A percentile compares a stretch with the other conserved stretches of the same genome.
phyloP scores from a whole-genome alignment of 2,888 invertebrate genomes.

The Drosophila nr. fundita region DNA sequence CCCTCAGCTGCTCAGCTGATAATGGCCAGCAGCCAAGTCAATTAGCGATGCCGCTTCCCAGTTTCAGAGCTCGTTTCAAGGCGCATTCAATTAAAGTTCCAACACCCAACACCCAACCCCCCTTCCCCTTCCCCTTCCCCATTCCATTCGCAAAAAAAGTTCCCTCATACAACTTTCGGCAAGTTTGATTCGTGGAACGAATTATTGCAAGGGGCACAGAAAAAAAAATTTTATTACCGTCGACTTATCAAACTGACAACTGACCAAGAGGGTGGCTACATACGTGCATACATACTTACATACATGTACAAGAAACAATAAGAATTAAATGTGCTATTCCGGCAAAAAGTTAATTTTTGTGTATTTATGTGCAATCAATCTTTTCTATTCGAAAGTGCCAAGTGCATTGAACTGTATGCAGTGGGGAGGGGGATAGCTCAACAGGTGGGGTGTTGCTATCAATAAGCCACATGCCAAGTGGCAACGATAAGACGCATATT shows the following conservation, averaged over 20 bases:
- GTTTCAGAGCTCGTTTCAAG: neutral
- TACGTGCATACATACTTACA: neutral
- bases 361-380: neutral
- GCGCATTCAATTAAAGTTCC: slow-evolving; percentile 61
- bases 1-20: slow-evolving; percentile 14
- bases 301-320: neutral
- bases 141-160: neutral
- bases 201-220: slow-evolving; percentile 19
- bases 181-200: slow-evolving; percentile 17
- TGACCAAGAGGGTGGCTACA: slow-evolving; percentile 12
- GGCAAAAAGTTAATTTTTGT: neutral
- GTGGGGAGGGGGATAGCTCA: neutral
- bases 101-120: neutral
- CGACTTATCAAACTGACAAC: slow-evolving; percentile 45
- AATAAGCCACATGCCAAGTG: slow-evolving; percentile 26
- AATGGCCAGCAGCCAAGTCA: slow-evolving; percentile 66
- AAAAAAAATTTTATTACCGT: slow-evolving; percentile 20
- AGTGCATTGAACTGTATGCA: slow-evolving; percentile 31
- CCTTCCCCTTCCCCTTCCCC: neutral
- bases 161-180: neutral
- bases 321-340: neutral
- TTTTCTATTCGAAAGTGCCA: neutral
- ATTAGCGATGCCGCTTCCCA: slow-evolving; percentile 54
- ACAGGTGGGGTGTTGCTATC: slow-evolving; percentile 16
- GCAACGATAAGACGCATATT: slow-evolving; percentile 13